Evolutionary conservation across 2,797 vertebrate species (phyloP).

Genomic region (Halcyon chelicuti): DNA sequence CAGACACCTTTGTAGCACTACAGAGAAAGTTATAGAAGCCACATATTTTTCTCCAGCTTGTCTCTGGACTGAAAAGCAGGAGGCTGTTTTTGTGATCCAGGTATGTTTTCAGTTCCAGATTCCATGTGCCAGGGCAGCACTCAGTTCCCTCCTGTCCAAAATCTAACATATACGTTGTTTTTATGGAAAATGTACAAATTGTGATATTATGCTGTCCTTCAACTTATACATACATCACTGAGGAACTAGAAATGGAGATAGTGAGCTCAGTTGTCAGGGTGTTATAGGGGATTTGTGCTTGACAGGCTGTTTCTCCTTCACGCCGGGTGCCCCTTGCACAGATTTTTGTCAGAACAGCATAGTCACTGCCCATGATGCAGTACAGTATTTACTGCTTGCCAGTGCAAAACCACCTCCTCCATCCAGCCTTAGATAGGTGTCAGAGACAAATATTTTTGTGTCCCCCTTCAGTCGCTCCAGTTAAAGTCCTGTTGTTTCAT

Average conservation of each 20-base stretch:
- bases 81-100: neutral
- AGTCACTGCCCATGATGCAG: neutral
- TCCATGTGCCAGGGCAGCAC: neutral
- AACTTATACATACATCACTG: neutral
- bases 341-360: neutral
- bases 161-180: neutral
- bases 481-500: neutral
- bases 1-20: neutral
- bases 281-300: neutral
- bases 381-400: neutral
- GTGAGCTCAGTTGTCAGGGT: neutral
- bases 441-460: neutral
- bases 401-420: neutral
- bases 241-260: neutral
- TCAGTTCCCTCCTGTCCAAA: neutral
- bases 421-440: neutral
- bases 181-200: neutral
- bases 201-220: neutral
- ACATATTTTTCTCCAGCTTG: neutral
- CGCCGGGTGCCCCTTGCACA: neutral
- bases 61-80: neutral
- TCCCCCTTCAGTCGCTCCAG: fast-evolving
- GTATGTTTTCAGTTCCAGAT: neutral
- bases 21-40: neutral
- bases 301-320: neutral